Evolutionary conservation across 2,113 vertebrate species (phyloP).

Genomic region (Periophthalmodon schlosseri): DNA sequence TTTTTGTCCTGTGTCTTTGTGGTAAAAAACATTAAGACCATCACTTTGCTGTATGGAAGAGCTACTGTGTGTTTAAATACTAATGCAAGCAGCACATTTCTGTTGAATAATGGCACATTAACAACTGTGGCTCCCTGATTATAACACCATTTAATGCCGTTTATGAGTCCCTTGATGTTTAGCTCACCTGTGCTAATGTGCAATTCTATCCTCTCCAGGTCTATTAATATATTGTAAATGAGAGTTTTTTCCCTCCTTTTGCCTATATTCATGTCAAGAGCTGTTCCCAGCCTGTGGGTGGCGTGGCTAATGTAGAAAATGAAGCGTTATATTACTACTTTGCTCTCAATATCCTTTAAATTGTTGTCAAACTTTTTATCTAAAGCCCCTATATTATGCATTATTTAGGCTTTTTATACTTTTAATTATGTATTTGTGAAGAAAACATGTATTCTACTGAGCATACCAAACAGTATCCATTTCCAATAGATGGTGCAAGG

Average conservation of each 20-base stretch:
- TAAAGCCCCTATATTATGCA: neutral
- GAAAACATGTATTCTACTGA: too few relatives aligned
- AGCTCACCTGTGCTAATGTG: constrained; percentile 8
- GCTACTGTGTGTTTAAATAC: neutral
- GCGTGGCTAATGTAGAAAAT: constrained; percentile 10
- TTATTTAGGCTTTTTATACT: neutral
- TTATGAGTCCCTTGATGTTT: constrained; percentile 12
- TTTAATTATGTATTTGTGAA: neutral
- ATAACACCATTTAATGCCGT: neutral
- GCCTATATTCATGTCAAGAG: constrained; percentile 25
- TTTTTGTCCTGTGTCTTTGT: neutral
- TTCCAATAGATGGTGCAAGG: neutral
- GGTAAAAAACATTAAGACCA: neutral
- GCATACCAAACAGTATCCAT: neutral
- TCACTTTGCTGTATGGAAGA: neutral
- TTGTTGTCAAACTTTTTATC: neutral
- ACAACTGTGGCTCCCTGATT: neutral
- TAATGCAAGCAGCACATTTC: neutral
- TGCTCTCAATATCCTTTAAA: neutral
- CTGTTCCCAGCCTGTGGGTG: neutral
- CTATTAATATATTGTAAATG: constrained; percentile 5
- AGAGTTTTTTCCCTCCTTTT: neutral
- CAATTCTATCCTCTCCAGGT: neutral
- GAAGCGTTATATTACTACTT: neutral
- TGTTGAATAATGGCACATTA: neutral